Percentiles rank a stretch among this genome's conserved stretches.
Evolutionary conservation across 2,113 vertebrate genomes (phyloP).

Genomic region (Stegostoma tigrinum): DNA sequence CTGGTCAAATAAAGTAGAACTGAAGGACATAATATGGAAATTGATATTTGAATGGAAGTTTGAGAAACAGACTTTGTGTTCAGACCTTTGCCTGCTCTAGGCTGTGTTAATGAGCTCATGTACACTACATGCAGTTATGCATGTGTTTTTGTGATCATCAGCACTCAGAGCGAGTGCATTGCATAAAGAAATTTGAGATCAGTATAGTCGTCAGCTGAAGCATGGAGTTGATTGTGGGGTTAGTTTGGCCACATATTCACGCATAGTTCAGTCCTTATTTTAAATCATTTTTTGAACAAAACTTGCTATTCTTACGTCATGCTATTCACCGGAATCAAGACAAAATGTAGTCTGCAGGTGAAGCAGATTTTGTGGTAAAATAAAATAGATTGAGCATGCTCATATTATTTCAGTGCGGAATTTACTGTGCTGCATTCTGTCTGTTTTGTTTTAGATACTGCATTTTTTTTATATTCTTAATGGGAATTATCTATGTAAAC

Average conservation of each 20-base stretch:
- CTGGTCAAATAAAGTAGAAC: background rate
- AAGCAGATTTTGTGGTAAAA: background rate
- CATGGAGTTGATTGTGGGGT: background rate
- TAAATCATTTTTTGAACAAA: background rate
- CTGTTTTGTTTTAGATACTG: background rate
- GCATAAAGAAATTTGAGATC: background rate
- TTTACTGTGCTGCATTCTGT: background rate
- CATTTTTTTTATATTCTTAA: background rate
- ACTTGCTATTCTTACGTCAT: background rate
- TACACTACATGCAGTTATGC: background rate
- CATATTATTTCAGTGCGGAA: background rate
- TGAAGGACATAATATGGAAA: background rate
- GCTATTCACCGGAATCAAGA: background rate
- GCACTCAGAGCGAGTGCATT: background rate
- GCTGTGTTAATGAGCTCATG: background rate
- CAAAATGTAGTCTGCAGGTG: background rate
- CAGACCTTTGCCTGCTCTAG: background rate
- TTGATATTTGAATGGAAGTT: background rate
- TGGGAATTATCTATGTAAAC: background rate
- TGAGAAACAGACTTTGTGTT: background rate
- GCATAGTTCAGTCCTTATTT: background rate
- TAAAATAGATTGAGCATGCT: background rate
- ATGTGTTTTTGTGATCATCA: background rate
- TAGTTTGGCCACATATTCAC: background rate
- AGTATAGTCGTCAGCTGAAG: background rate